Percentiles rank a stretch among this genome's conserved stretches.
Conservation (phyloP, 2,113 vertebrate genomes). For the Fulica atra region DNA sequence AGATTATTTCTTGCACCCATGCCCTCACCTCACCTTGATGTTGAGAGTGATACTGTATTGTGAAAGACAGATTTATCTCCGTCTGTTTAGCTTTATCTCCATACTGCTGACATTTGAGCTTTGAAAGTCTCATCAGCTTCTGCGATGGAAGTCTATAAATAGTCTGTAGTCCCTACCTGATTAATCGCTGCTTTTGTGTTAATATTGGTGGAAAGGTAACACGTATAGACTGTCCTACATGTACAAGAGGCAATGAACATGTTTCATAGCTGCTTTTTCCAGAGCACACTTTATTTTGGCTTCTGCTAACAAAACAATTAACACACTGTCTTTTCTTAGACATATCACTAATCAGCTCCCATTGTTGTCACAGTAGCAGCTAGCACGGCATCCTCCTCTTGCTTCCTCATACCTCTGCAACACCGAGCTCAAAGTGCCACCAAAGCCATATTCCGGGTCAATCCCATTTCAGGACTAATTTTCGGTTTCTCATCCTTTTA, state of each 20-base stretch:
- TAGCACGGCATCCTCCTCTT: background rate
- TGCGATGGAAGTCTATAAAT: background rate
- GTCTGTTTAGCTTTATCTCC: background rate
- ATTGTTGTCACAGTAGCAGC: background rate
- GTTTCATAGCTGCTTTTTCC: background rate
- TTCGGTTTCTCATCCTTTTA: background rate
- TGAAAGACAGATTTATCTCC: background rate
- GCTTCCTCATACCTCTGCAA: background rate
- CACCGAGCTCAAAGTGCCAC: background rate
- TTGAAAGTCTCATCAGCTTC: background rate
- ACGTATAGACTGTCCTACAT: background rate
- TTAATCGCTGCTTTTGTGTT: background rate
- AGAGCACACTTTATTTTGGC: background rate
- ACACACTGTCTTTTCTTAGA: background rate
- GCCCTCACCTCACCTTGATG: background rate
- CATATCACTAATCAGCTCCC: background rate
- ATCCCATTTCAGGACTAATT: background rate
- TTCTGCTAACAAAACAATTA: background rate
- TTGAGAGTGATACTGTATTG: background rate
- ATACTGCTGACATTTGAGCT: background rate
- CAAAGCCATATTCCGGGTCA: background rate
- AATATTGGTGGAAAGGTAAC: background rate
- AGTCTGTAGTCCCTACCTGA: background rate
- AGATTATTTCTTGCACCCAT: background rate
- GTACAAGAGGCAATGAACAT: background rate